Conservation (phyloP, 2,888 invertebrate species). For the Nephrotoma flavescens region DNA sequence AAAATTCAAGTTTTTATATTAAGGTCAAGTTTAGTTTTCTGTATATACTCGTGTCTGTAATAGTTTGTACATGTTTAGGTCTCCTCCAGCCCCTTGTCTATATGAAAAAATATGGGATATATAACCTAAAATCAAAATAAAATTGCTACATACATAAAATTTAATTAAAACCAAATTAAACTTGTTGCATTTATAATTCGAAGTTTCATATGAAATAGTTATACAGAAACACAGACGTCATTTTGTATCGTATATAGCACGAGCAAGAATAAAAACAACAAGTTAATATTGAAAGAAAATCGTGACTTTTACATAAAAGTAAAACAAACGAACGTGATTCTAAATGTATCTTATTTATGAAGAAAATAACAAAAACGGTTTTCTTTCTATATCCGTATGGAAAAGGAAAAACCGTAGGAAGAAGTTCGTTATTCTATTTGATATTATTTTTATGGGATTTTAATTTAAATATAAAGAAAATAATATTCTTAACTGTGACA, state of each 20-base stretch:
- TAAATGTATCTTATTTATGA: background rate
- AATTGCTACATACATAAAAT: background rate
- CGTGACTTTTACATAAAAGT: background rate
- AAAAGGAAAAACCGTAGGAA: background rate
- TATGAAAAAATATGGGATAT: no score
- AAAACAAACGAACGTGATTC: background rate
- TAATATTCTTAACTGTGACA: background rate
- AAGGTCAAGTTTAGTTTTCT: no score
- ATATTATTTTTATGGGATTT: background rate
- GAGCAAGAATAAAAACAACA: background rate
- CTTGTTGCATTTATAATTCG: background rate
- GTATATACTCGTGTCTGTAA: no score
- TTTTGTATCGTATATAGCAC: background rate
- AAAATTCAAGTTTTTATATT: no score
- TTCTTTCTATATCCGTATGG: background rate
- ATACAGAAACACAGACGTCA: background rate
- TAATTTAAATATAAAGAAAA: background rate
- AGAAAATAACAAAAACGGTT: background rate
- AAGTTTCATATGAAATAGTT: no score
- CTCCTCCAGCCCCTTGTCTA: no score
- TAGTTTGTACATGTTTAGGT: no score
- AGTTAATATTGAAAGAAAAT: background rate
- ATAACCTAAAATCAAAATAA: no score
- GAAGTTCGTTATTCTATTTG: background rate
- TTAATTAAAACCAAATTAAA: background rate